These are phyloP conservation scores for Caenorhabditis sp. DNA, from an alignment of 2,888 invertebrate species.

Conservation along the genomic window DNA sequence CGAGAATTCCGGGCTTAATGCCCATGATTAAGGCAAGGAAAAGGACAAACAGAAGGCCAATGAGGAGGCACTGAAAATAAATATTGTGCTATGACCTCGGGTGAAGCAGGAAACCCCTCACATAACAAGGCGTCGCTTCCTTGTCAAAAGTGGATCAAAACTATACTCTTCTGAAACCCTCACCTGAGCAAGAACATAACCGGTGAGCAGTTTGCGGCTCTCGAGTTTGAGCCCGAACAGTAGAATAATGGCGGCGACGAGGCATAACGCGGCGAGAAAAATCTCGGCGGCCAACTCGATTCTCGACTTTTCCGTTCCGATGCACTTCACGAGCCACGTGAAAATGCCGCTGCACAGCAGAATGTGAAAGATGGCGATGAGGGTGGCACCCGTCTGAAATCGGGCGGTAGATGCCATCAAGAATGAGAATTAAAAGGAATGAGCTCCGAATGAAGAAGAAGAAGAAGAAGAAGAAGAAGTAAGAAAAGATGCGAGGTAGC, in stretches of 20 bases:
- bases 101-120: no score
- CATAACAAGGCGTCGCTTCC: no score
- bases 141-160: no score
- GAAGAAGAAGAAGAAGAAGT: neutral
- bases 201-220: conserved; percentile 55
- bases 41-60: conserved; percentile 63
- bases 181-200: conserved; percentile 65
- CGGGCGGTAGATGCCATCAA: conserved; percentile 10
- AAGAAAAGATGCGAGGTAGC: no score
- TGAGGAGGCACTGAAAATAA: conserved; percentile 60
- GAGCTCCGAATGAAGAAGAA: neutral
- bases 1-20: conserved; percentile 65
- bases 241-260: conserved; percentile 58
- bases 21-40: conserved; percentile 68
- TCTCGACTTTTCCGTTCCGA: conserved; percentile 55
- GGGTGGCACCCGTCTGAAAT: conserved; percentile 65
- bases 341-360: conserved; percentile 53
- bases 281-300: conserved; percentile 57
- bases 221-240: conserved; percentile 57
- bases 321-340: conserved; percentile 53
- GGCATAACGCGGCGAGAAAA: conserved; percentile 54
- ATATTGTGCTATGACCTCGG: no score
- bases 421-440: conserved; percentile 1
- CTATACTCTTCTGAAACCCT: no score
- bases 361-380: conserved; percentile 64